Base-by-base conservation (phyloP, 2,113 vertebrate species). In the Phocoena phocoena region DNA sequence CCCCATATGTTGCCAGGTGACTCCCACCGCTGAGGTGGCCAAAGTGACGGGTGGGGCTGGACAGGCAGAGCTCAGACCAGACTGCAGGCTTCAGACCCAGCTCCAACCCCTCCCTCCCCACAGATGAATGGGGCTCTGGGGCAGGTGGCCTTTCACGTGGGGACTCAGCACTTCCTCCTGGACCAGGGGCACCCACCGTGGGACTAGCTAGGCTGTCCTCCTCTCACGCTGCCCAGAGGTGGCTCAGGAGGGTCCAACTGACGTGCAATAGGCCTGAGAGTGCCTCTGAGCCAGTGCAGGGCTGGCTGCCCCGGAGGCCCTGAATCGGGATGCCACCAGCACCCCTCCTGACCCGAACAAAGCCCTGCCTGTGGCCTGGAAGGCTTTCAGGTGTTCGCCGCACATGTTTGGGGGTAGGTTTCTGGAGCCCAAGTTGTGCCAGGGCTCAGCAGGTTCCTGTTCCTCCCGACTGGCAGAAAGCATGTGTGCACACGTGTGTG, bases 221-320 rank as follows among this genome's bases (percentile, higher is more conserved):
- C 62, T n/a, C n/a, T 36, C 21, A 21, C 7, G 63, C 5, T 26
- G 36, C 36, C 31, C 1, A 21, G 36, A 65, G 50, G 41, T 38
- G 28, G 60, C 44, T 68, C 74, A 9, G 36, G 38, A 91, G 53
- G 53, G 65, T 23, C 92, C 41, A 11, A 5, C 18, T 36, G 9
- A 0, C 0, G 1, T 4, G n/a, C 20, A 15, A 6, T 0, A 14
- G 50, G 63, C 47, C 33, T 0, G 17, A 41, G 58, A 25, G 31
- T 26, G 1, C 20, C 17, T 28, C 28, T 38, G 65, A 50, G 70
- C 63, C 50, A 7, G 14, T 5, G 13, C 15, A 21, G 36, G 50
- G 68, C n/a, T 25, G 33, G 15, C 65, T 23, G 15, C 41, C 55
- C 33, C 20, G 3, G 12, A 84, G 9, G 9, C 80, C 63, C 14